Evolutionary conservation across 2,888 invertebrate genomes (phyloP), one percentile per base, ranked within the genome.

Genomic region (Gibbula magus): DNA sequence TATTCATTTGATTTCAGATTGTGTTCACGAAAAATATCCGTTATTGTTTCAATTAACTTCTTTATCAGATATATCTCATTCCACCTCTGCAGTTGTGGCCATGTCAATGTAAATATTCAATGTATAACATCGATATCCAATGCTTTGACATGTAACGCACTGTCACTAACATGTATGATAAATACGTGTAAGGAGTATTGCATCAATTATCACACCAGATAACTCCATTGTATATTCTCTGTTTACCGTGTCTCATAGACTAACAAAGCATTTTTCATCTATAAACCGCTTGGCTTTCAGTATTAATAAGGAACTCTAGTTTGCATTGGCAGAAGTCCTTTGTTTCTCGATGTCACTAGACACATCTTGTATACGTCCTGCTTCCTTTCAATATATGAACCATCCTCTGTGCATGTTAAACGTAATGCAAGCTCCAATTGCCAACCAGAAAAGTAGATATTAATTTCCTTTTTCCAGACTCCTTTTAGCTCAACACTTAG

Each of bases 401-500:
- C 7, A 25, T 20, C 56, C 7, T 56, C 1, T 4, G 7, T 56
- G 56, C 29, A 45, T 76, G 52, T 76, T 20, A 25, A 22, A 25
- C 54, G 18, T 54, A 18, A 61, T 35, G n/a, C 67, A 16, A 39
- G 25, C 16, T 75, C 20, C 73, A 22, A 5, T 39, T 70, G 20
- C 10, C 32, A 32, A 20, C 29, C 2, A 29, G 70, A 29, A 32
- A 32, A 29, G 70, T 73, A n/a, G n/a, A 22, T 35, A n/a, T 73
- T 73, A 22, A 32, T 45, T n/a, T 32, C 39, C 45, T 22, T 51
- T 8, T 81, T 81, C 20, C 86, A 90, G 90, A 89, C 88, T 82
- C 85, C 89, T 4, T 90, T 90, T 81, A 88, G 89, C 7, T 87
- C 88, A 5, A 88, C 89, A 20, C 79, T 89, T 52, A 81, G 89